A percentile compares a stretch with the other conserved stretches of the same genome.
phyloP scores from a whole-genome alignment of 1,140 invertebrate genomes.

The Brachionus calyciflorus region DNA sequence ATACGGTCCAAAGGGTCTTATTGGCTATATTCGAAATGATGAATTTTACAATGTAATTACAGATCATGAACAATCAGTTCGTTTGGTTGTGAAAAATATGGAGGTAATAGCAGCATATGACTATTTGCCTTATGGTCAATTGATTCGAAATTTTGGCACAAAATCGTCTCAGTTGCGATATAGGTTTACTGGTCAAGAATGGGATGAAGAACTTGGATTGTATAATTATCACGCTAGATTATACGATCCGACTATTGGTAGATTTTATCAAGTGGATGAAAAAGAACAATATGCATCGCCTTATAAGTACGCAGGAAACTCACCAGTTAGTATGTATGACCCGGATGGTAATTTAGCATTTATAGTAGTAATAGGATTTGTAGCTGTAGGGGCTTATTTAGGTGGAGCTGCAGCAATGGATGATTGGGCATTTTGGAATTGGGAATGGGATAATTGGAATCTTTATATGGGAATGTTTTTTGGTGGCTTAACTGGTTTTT shows the following conservation, averaged over 20 bases:
- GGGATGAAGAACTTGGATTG: constrained; percentile 21
- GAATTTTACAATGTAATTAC: constrained; percentile 20
- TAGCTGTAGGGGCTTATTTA: constrained; percentile 4
- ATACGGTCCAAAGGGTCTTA: constrained; percentile 8
- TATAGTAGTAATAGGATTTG: not conserved
- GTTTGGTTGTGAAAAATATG: constrained; percentile 1
- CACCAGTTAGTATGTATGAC: constrained; percentile 11
- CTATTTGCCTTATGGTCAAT: constrained; percentile 21
- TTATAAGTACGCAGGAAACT: constrained; percentile 21
- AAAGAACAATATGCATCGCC: constrained; percentile 27
- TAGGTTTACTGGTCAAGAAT: constrained; percentile 15
- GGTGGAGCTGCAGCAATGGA: not conserved
- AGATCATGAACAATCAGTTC: constrained; percentile 7
- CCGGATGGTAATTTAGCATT: constrained; percentile 17
- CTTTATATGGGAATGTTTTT: not conserved
- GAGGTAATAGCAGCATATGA: not conserved
- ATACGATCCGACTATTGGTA: constrained; percentile 11
- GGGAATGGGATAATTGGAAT: constrained; percentile 15
- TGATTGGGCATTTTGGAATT: not conserved
- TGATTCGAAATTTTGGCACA: not conserved
- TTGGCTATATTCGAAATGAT: not conserved
- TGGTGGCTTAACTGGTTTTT: not conserved
- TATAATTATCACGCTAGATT: constrained; percentile 26
- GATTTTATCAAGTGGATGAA: constrained; percentile 18
- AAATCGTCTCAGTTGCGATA: not conserved